A percentile compares a stretch with the other conserved stretches of the same genome.
These are phyloP conservation scores for Mythimna lalbum DNA, from an alignment of 2,888 invertebrate species.

Conservation along the genomic window DNA sequence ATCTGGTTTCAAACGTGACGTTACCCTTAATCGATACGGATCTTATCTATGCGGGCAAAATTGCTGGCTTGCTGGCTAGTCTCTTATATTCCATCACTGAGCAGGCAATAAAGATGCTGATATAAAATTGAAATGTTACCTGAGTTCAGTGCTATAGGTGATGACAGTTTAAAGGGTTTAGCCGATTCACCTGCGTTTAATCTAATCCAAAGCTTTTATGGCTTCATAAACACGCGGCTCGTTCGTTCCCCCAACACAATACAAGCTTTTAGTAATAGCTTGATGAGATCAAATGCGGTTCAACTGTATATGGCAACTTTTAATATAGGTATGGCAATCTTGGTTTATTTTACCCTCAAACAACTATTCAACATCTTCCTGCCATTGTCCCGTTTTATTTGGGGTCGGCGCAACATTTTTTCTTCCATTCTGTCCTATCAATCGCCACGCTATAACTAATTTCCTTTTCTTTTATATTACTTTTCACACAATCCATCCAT, in stretches of 20 bases:
- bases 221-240: constrained; percentile 24
- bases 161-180: not conserved
- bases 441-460: too few species aligned
- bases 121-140: not conserved
- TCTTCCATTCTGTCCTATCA: too few species aligned
- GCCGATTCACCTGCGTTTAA: not conserved
- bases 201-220: constrained; percentile 31
- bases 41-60: too few species aligned
- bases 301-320: not conserved
- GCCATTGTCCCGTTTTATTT: too few species aligned
- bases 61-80: too few species aligned
- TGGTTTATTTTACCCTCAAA: too few species aligned
- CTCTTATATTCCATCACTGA: not conserved
- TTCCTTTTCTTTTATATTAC: too few species aligned
- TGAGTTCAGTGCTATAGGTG: not conserved
- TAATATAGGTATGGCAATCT: too few species aligned
- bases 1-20: not conserved
- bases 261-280: not conserved
- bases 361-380: too few species aligned
- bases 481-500: too few species aligned
- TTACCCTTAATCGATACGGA: too few species aligned
- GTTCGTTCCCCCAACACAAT: not conserved
- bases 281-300: not conserved
- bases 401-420: too few species aligned
- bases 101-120: not conserved